These are phyloP conservation scores for Xiphias gladius DNA, from an alignment of 2,113 vertebrate genomes.

Conservation along the genomic window DNA sequence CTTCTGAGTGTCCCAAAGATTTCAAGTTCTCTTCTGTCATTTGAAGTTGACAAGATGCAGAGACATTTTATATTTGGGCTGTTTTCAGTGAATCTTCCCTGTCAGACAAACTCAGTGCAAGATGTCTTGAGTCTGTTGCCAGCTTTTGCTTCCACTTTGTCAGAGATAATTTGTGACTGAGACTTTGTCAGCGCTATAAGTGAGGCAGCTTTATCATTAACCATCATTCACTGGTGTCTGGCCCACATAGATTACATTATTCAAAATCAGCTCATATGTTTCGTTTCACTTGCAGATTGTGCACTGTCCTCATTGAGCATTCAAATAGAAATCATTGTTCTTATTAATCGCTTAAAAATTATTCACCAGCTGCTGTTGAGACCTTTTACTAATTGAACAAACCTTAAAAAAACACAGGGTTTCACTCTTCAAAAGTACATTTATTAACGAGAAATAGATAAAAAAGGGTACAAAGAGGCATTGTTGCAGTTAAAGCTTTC, in stretches of 20 bases:
- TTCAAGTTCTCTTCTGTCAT: background rate
- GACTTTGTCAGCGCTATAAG: background rate
- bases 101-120: conserved; percentile 30
- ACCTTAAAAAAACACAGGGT: too few relatives aligned
- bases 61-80: background rate
- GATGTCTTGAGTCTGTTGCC: conserved; percentile 5
- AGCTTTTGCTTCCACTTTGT: conserved; percentile 14
- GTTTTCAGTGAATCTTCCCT: conserved; percentile 6
- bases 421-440: too few relatives aligned
- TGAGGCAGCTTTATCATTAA: conserved; percentile 6
- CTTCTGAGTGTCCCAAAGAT: background rate
- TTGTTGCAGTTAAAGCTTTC: too few relatives aligned
- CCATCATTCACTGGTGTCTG: background rate
- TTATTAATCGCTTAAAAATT: background rate
- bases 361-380: background rate
- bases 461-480: too few relatives aligned
- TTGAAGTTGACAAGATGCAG: background rate
- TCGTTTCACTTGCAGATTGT: background rate
- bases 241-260: background rate
- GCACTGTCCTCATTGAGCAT: background rate
- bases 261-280: background rate
- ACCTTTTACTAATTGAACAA: background rate
- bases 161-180: background rate
- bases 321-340: background rate
- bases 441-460: too few relatives aligned